phyloP scores from a whole-genome alignment of 1,140 invertebrate species.

The Brachionus calyciflorus region DNA sequence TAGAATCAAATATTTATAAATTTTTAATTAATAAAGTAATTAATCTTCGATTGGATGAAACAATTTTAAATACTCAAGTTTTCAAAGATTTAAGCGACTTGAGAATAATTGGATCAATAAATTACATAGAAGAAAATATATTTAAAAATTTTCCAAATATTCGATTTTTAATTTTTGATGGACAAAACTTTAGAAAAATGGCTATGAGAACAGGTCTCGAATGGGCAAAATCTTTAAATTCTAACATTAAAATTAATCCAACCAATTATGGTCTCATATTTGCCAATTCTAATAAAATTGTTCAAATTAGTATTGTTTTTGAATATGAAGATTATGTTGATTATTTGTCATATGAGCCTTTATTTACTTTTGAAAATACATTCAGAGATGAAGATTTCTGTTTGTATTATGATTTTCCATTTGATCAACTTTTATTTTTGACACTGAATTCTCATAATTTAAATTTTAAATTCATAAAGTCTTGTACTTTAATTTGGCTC shows the following conservation, averaged over 20 bases:
- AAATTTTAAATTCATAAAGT: no score
- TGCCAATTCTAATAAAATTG: neutral
- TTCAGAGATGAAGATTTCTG: neutral
- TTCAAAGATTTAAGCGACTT: neutral
- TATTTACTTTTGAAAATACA: neutral
- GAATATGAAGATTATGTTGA: neutral
- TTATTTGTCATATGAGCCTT: neutral
- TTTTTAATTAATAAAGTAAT: neutral
- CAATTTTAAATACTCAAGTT: neutral
- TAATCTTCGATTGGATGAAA: neutral
- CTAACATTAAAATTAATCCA: neutral
- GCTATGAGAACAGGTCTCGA: neutral
- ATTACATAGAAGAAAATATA: neutral
- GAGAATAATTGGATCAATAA: neutral
- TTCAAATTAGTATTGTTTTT: neutral
- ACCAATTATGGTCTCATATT: neutral
- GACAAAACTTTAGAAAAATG: neutral
- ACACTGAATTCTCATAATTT: neutral
- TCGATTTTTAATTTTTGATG: neutral
- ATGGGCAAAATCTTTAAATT: constrained; percentile 13
- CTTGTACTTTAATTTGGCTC: neutral
- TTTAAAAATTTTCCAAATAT: neutral
- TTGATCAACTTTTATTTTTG: neutral
- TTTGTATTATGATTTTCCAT: neutral
- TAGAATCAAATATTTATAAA: neutral